These are phyloP conservation scores for Odobenus rosmarus DNA, from an alignment of 2,113 vertebrate species.

Conservation along the genomic window DNA sequence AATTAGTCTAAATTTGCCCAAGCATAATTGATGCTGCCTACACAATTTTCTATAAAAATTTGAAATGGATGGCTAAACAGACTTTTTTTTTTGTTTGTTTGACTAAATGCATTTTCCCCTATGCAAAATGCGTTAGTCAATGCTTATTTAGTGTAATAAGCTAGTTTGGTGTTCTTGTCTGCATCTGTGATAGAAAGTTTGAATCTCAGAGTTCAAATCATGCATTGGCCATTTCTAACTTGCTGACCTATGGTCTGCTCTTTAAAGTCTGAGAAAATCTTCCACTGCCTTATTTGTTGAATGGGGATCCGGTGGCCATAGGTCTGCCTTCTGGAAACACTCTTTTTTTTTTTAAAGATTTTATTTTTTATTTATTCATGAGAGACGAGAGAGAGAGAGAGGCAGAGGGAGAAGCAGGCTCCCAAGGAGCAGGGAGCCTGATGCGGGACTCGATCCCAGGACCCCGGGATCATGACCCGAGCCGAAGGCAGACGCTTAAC, in stretches of 20 bases:
- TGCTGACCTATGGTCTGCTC: background rate
- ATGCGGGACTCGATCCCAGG: too few relatives aligned
- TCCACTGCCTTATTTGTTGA: background rate
- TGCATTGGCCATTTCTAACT: background rate
- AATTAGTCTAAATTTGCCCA: constrained; percentile 84
- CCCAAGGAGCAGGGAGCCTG: too few relatives aligned
- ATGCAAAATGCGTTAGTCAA: constrained; percentile 74
- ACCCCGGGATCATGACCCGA: too few relatives aligned
- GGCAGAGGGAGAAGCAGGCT: too few relatives aligned
- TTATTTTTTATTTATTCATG: too few relatives aligned
- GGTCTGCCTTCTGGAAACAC: background rate
- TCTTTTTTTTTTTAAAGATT: too few relatives aligned
- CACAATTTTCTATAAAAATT: constrained; percentile 84
- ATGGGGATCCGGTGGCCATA: background rate
- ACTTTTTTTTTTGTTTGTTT: constrained; percentile 76
- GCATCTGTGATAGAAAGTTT: constrained; percentile 41
- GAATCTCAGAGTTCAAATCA: background rate
- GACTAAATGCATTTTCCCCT: constrained; percentile 75
- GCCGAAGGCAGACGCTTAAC: too few relatives aligned
- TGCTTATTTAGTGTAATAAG: constrained; percentile 60
- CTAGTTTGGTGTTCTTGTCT: constrained; percentile 15
- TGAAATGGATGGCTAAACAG: constrained; percentile 83
- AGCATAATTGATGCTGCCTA: constrained; percentile 83
- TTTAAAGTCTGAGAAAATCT: background rate
- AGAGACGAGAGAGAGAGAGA: too few relatives aligned